Evolutionary conservation across 2,888 invertebrate species (phyloP), one percentile per base, ranked within the genome.

Genomic region (Drosophila crucigera): DNA sequence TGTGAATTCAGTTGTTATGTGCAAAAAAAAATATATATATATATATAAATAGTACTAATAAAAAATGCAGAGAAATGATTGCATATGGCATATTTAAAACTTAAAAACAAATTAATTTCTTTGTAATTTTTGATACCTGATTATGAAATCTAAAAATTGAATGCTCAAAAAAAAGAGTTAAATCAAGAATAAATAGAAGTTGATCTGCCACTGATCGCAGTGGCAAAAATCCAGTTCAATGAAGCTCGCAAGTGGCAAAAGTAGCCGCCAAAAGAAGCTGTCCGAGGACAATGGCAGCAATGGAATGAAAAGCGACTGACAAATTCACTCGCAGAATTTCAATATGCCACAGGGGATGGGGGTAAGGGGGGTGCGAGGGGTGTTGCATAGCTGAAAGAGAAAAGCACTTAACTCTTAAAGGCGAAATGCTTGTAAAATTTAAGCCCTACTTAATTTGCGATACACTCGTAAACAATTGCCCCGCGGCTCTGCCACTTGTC

Each of bases 401-500:
- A 85, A 85, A 90, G 85, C 85, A 85, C 85, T 85, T 85, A 86
- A 88, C 85, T 90, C 90, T 86, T 86, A 86, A 86, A 86, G 85
- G 86, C 85, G 90, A 86, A 86, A 86, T 86, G 83, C 85, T 90
- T 86, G 85, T 86, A 86, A 90, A 90, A 90, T 86, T 86, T 86
- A 86, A 86, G 90, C 90, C 81, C 90, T 86, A 88, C 85, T 86
- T 86, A 90, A 86, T 86, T 86, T 86, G 86, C 89, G 83, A 86
- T 90, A 90, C 87, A 75, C 84, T 87, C 90, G 90, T 88, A 85
- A 86, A 86, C 85, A 86, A 90, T 90, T 90, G 90, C 89, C 83
- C 76, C 76, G 68, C 71, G 85, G 82, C 80, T 25, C 47, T 59
- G 55, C 58, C 79, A 80, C 78, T 78, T 72, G 78, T 71, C 71